Evolutionary conservation across 2,797 vertebrate species (phyloP).

Genomic region (Pangasius djambal): DNA sequence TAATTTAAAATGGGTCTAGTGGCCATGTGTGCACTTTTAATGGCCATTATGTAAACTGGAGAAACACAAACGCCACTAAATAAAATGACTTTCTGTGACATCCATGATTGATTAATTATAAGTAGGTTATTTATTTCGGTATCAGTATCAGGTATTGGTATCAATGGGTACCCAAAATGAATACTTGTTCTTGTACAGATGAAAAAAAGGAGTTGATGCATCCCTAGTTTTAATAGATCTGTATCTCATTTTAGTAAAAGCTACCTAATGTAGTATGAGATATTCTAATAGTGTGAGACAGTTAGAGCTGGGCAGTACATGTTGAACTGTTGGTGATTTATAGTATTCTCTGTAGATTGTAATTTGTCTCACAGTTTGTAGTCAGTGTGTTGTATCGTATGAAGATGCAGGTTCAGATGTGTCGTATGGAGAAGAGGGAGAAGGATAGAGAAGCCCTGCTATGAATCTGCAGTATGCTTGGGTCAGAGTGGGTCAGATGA

Average conservation of each 20-base stretch:
- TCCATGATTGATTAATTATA: not conserved
- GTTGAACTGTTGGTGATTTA: constrained; percentile 33
- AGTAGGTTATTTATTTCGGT: not conserved
- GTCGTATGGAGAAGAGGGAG: not conserved
- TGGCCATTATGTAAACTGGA: not conserved
- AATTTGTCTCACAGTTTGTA: constrained; percentile 33
- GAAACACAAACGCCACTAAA: too few species aligned
- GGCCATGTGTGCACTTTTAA: not conserved
- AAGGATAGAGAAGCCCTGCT: not conserved
- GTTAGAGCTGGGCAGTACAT: constrained; percentile 18
- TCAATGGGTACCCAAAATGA: not conserved
- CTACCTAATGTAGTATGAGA: constrained; percentile 18
- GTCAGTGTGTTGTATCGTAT: constrained; percentile 30
- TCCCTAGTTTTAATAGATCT: constrained; percentile 18
- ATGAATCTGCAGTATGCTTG: not conserved
- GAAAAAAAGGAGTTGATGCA: not conserved
- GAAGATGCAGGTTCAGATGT: constrained; percentile 31
- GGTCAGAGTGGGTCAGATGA: constrained; percentile 29
- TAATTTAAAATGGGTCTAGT: not conserved
- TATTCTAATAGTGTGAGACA: constrained; percentile 35
- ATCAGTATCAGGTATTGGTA: not conserved
- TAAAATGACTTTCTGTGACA: not conserved
- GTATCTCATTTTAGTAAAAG: constrained; percentile 16
- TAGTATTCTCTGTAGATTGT: constrained; percentile 27
- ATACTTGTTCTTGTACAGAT: not conserved